Conservation (phyloP, 2,113 vertebrate species). For the Motacilla tschutschensis region DNA sequence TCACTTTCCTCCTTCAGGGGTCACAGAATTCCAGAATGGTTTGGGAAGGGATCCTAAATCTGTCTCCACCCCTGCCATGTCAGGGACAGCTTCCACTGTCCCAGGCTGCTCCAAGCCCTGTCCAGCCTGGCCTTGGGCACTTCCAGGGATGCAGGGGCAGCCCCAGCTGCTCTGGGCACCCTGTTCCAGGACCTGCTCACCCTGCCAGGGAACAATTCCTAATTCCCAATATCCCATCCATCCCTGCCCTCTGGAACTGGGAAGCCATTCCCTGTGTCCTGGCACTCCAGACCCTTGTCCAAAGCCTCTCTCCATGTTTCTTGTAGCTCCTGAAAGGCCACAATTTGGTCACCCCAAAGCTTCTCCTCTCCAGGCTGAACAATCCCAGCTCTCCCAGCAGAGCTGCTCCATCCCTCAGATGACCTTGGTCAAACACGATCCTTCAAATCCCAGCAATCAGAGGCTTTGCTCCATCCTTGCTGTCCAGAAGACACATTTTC, state of each 20-base stretch:
- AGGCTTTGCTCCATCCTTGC: not conserved
- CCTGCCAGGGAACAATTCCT: not conserved
- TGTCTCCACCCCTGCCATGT: not conserved
- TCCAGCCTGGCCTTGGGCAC: not conserved
- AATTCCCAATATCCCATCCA: not conserved
- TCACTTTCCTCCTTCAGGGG: not conserved
- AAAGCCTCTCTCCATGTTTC: not conserved
- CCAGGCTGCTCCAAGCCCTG: not conserved
- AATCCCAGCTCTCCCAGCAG: not conserved
- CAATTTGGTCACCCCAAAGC: fast-evolving
- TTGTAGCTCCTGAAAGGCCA: not conserved
- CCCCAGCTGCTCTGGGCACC: not conserved
- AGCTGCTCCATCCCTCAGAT: not conserved
- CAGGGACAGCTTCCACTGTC: not conserved
- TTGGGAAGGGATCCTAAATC: not conserved
- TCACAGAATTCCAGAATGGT: not conserved
- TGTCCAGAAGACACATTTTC: not conserved
- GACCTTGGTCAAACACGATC: not conserved
- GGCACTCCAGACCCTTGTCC: fast-evolving
- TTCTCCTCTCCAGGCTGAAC: not conserved
- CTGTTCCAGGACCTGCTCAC: not conserved
- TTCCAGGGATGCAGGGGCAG: not conserved
- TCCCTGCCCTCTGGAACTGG: fast-evolving
- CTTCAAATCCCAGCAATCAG: not conserved
- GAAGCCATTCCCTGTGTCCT: not conserved